A percentile compares a stretch with the other conserved stretches of the same genome.
Conservation (phyloP, 2,888 invertebrate genomes). For the Heterodera filipjevi region DNA sequence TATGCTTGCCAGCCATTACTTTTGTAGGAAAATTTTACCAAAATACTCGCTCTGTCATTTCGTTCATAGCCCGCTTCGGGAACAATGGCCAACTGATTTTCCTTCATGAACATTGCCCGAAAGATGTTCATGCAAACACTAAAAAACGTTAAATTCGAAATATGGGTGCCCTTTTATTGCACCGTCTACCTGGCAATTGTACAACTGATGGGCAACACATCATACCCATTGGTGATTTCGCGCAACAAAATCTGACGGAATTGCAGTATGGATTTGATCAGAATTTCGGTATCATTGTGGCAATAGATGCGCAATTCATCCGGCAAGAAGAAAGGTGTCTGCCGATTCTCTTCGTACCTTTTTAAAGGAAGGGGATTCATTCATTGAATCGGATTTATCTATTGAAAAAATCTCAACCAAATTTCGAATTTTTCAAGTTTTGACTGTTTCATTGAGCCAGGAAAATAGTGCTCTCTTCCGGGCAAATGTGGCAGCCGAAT, state of each 20-base stretch:
- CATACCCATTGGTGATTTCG: not conserved
- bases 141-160: not conserved
- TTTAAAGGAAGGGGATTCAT: too few relatives aligned
- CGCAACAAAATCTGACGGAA: not conserved
- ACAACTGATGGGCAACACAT: not conserved
- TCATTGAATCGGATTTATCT: too few relatives aligned
- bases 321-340: constrained; percentile 13
- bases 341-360: not conserved
- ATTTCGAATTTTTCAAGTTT: not conserved
- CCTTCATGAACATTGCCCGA: constrained; percentile 12
- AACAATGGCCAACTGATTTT: constrained; percentile 7
- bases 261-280: not conserved
- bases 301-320: constrained; percentile 14
- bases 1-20: too few relatives aligned
- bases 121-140: constrained; percentile 15
- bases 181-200: constrained; percentile 1
- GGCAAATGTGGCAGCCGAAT: not conserved
- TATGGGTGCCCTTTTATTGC: too few relatives aligned
- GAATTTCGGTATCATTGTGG: constrained; percentile 9
- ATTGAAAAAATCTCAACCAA: too few relatives aligned
- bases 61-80: constrained; percentile 5
- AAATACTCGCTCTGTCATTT: not conserved
- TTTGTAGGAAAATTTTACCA: not conserved
- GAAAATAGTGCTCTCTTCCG: not conserved
- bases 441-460: constrained; percentile 11